phyloP scores from a whole-genome alignment of 2,113 vertebrate genomes.

The Empidonax traillii region DNA sequence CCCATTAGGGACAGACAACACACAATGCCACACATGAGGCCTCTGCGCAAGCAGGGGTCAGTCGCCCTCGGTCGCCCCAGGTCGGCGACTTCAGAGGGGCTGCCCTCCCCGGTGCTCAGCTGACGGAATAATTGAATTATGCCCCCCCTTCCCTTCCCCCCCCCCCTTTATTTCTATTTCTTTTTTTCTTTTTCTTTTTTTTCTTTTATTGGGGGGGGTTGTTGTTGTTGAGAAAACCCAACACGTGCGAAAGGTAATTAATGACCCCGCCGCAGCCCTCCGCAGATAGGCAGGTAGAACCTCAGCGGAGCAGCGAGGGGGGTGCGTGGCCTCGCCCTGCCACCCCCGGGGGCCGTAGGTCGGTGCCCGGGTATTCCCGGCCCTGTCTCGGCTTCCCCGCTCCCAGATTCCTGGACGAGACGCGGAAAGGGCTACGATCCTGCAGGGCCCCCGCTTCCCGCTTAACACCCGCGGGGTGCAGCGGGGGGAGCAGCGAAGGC shows the following conservation, averaged over 20 bases:
- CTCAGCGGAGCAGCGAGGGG: neutral
- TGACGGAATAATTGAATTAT: slow-evolving; percentile 81
- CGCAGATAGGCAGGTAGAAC: neutral
- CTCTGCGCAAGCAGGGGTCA: slow-evolving; percentile 67
- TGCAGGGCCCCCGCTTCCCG: neutral
- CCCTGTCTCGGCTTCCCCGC: neutral
- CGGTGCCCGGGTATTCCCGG: neutral
- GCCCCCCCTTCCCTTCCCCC: neutral
- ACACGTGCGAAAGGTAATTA: slow-evolving; percentile 76
- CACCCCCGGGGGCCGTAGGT: neutral
- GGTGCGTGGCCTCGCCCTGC: no score
- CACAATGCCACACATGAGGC: slow-evolving; percentile 43
- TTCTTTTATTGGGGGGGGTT: no score
- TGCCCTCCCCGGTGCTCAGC: slow-evolving; percentile 71
- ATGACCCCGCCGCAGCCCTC: slow-evolving; percentile 60
- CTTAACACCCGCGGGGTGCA: neutral
- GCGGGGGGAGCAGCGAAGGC: neutral
- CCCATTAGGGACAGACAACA: neutral
- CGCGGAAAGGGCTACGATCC: neutral
- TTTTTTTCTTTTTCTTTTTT: neutral
- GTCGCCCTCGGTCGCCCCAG: slow-evolving; percentile 55
- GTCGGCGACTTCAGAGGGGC: slow-evolving; percentile 65
- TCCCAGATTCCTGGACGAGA: neutral
- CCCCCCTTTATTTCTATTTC: accelerated
- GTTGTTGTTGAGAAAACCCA: slow-evolving; percentile 65